Conservation (phyloP, 2,113 vertebrate genomes). For the Macquaria ambigua region DNA sequence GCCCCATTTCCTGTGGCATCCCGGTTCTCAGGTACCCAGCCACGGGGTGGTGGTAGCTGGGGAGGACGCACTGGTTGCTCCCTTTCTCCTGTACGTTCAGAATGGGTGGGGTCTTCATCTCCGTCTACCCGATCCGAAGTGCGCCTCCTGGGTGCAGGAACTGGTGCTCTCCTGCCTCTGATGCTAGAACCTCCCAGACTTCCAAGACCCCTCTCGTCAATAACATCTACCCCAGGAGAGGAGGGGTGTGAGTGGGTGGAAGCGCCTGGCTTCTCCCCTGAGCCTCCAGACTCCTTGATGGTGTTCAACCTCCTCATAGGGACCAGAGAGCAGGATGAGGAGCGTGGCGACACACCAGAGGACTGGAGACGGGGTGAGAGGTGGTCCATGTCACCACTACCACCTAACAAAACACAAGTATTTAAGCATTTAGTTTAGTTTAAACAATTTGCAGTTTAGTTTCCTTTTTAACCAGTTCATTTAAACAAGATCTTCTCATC, state of each 20-base stretch:
- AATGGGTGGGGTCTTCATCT: constrained; percentile 2
- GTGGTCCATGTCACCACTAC: not conserved
- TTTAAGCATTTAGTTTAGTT: not conserved
- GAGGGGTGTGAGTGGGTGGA: rapidly evolving
- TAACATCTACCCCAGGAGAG: not conserved
- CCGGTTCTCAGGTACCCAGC: constrained; percentile 45
- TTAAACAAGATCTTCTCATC: not conserved
- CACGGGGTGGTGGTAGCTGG: constrained; percentile 13
- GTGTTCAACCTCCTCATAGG: constrained; percentile 46
- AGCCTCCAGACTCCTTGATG: constrained; percentile 23
- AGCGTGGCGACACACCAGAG: not conserved
- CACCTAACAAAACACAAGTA: not conserved
- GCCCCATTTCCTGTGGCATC: constrained; percentile 2
- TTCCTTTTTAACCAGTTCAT: not conserved
- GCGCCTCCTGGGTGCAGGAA: constrained; percentile 5
- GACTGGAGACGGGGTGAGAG: not conserved
- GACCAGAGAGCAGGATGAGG: constrained; percentile 32
- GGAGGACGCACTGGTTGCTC: constrained; percentile 18
- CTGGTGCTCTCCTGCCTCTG: constrained; percentile 6
- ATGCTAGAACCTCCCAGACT: not conserved
- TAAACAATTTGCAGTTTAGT: not conserved
- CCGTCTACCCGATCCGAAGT: not conserved
- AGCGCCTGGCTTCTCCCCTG: not conserved
- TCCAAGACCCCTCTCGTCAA: not conserved
- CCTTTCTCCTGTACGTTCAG: not conserved